phyloP scores from a whole-genome alignment of 2,797 vertebrate genomes.

The Clamator glandarius region DNA sequence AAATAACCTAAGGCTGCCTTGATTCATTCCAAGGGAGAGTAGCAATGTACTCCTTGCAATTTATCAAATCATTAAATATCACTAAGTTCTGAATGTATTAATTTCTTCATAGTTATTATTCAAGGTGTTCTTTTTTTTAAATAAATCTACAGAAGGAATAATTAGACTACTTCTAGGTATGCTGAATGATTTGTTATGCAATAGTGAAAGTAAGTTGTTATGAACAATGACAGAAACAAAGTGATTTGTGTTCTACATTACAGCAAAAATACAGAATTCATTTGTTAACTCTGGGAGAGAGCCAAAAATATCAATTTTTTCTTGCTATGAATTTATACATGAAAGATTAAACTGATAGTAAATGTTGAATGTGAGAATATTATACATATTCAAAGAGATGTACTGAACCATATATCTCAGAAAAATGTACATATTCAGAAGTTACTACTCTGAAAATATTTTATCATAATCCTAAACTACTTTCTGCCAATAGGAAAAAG shows the following conservation, averaged over 20 bases:
- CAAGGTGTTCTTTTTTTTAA: not conserved
- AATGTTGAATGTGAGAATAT: not conserved
- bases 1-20: not conserved
- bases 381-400: not conserved
- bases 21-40: not conserved
- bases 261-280: not conserved
- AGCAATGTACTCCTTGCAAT: not conserved
- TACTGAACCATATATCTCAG: not conserved
- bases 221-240: not conserved
- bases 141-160: not conserved
- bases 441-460: not conserved
- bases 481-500: not conserved
- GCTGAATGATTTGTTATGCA: not conserved
- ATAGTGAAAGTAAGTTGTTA: not conserved
- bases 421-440: not conserved
- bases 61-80: not conserved
- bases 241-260: not conserved
- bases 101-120: not conserved
- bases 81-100: not conserved
- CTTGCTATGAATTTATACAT: not conserved
- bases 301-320: not conserved
- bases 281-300: not conserved
- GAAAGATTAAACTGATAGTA: not conserved
- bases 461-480: not conserved
- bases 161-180: not conserved